Conservation (phyloP, 2,113 vertebrate species). For the Diphyllodes magnificus region DNA sequence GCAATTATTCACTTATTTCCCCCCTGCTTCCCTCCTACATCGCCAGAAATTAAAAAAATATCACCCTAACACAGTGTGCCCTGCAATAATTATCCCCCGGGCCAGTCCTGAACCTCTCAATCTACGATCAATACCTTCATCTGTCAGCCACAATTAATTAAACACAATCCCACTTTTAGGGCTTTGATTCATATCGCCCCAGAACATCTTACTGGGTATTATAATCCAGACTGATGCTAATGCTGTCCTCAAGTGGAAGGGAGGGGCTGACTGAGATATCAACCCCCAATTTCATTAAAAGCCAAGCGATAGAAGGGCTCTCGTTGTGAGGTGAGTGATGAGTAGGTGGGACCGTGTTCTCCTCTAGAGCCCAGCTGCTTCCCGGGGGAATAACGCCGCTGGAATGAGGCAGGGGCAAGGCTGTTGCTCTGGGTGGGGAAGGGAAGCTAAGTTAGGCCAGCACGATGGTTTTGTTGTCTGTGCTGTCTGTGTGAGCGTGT, state of each 20-base stretch:
- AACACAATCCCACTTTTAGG: background rate
- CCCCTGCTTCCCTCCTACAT: background rate
- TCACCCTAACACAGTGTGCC: background rate
- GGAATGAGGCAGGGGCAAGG: background rate
- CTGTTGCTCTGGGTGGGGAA: background rate
- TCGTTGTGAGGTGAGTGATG: background rate
- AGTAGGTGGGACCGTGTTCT: background rate
- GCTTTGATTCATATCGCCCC: conserved; percentile 55
- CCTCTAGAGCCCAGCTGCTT: background rate
- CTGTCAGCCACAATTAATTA: conserved; percentile 57
- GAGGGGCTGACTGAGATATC: background rate
- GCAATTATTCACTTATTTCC: conserved; percentile 25
- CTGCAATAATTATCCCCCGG: background rate
- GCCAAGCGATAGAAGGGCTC: background rate
- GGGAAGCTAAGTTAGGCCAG: background rate
- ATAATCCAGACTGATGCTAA: conserved; percentile 25
- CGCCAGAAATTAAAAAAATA: background rate
- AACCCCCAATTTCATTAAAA: conserved; percentile 6
- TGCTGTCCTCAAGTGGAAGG: conserved; percentile 23
- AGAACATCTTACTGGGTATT: conserved; percentile 20
- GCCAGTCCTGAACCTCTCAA: conserved; percentile 18
- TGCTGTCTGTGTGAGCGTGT: background rate
- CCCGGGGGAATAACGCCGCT: background rate
- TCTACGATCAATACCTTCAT: conserved; percentile 20
- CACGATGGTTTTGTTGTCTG: background rate